phyloP scores from a whole-genome alignment of 2,113 vertebrate genomes.

The Nibea coibor region DNA sequence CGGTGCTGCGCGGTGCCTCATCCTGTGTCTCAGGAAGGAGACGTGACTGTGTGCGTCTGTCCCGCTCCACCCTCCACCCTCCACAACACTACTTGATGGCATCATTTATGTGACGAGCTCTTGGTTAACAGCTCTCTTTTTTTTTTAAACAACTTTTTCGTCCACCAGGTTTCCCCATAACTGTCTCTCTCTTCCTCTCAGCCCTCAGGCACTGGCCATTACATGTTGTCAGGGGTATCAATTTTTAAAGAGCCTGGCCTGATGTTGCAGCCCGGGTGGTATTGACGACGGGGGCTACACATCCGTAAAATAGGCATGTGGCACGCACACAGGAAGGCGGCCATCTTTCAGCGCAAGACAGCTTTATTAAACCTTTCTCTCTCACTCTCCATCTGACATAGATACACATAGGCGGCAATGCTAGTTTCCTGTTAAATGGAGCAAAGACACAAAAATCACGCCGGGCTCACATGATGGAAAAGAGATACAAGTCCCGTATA shows the following conservation, averaged over 20 bases:
- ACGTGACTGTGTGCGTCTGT: constrained; percentile 22
- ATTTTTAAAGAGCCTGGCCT: constrained; percentile 67
- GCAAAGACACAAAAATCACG: background rate
- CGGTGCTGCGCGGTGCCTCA: background rate
- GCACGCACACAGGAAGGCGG: constrained; percentile 20
- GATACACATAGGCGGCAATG: background rate
- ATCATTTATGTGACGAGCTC: constrained; percentile 44
- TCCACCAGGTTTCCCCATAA: background rate
- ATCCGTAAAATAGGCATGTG: constrained; percentile 46
- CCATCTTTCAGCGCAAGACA: background rate
- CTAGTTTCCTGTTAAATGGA: constrained; percentile 7
- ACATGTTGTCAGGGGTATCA: constrained; percentile 62
- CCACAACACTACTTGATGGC: constrained; percentile 32
- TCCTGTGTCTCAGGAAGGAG: constrained; percentile 39
- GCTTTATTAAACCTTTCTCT: constrained; percentile 8
- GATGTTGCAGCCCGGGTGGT: constrained; percentile 28
- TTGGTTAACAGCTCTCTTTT: background rate
- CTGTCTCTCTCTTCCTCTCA: constrained; percentile 33
- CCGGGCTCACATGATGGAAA: background rate
- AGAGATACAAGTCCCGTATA: background rate
- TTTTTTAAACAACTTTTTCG: background rate
- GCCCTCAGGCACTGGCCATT: constrained; percentile 61
- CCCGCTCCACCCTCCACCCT: constrained; percentile 35
- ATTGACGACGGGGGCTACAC: constrained; percentile 16
- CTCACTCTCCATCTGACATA: background rate